Conservation (phyloP, 2,888 invertebrate species). For the Schizaphis graminum region DNA sequence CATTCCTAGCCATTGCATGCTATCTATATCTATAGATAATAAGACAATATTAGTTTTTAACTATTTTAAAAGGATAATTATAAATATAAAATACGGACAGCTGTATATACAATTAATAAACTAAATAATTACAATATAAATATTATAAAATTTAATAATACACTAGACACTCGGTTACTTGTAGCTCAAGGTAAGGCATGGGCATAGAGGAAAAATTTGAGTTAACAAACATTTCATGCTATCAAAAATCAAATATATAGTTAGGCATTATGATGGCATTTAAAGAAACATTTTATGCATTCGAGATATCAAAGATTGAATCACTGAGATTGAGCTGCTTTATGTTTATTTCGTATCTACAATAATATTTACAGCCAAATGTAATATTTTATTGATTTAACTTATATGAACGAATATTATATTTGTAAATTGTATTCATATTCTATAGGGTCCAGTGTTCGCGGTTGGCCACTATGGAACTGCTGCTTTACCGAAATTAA, state of each 20-base stretch:
- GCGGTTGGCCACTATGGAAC: slow-evolving; percentile 50
- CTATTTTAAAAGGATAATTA: no score
- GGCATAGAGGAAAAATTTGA: background rate
- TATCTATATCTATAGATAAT: no score
- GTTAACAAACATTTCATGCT: background rate
- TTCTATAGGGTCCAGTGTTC: slow-evolving; percentile 41
- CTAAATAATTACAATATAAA: no score
- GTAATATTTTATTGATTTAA: background rate
- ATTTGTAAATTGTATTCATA: background rate
- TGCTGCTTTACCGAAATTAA: slow-evolving; percentile 49
- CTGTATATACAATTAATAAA: no score
- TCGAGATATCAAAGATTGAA: background rate
- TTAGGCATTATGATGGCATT: background rate
- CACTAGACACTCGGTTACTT: background rate
- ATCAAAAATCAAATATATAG: background rate
- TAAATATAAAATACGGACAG: no score
- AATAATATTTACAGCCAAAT: background rate
- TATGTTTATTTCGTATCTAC: background rate
- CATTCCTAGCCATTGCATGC: no score
- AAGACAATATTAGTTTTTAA: no score
- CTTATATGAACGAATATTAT: background rate
- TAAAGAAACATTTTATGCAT: background rate
- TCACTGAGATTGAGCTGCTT: background rate
- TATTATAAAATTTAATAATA: no score
- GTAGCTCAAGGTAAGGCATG: background rate